Base-by-base conservation (phyloP, 2,888 invertebrate genomes). In the Brachynemurus nebulosus region DNA sequence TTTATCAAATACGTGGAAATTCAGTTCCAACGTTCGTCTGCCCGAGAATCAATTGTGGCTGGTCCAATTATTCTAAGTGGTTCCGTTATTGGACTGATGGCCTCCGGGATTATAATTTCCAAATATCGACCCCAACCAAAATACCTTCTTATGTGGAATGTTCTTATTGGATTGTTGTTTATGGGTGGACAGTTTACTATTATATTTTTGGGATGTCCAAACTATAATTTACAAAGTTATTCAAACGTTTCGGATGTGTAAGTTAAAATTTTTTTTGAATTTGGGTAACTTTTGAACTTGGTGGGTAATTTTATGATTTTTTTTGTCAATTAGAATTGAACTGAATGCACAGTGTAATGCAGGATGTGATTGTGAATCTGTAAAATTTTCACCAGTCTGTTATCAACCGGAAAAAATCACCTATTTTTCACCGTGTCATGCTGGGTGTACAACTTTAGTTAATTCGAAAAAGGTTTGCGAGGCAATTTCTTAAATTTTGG, bases 1-100 rank as follows among this genome's bases (percentile, higher is more conserved):
- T 64, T 81, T 52, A 76, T 79, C 7, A 84, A 82, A 57, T 81
- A 82, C 58, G 71, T 84, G 56, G 83, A 85, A 62, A 78, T 80
- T 7, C 80, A 82, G 57, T 85, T 77, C 57, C 70, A 72, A 49
- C 72, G 73, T 47, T 71, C 74, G 1, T 71, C 82, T 1, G 74
- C 76, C 9, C 68, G 67, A 44, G 80, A 81, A 12, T 80, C 77
- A 14, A 67, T 80, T 48, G 65, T 80, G 47, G 72, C 80, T 51
- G 85, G 76, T 19, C 74, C 76, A 0, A 58, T 70, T 1, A 69
- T 72, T 1, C 62, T 78, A 42, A 52, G 72, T 21, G 74, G 76
- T 40, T 75, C 76, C 71, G 68, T 76, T 0, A 53, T 69, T 11
- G 78, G 77, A 11, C 67, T 78, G 38, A 56, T 78, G 44, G 53